These are phyloP conservation scores for Pentalonia nigronervosa DNA, from an alignment of 1,140 invertebrate species.

Conservation along the genomic window DNA sequence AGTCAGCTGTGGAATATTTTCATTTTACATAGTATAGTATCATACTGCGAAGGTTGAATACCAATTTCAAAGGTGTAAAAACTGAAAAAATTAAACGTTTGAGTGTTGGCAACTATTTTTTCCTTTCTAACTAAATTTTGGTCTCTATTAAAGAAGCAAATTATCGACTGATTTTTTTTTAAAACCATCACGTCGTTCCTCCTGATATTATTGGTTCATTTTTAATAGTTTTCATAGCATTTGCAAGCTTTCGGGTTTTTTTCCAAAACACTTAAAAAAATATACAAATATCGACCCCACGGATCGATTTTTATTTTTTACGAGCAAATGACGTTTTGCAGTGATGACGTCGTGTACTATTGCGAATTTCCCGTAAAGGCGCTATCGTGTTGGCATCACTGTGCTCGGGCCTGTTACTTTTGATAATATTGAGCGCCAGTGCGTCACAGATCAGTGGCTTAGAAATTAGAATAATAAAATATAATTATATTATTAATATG, in stretches of 20 bases:
- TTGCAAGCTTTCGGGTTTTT: not conserved
- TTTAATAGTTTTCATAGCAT: rapidly evolving
- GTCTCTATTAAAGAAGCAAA: not conserved
- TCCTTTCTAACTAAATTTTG: not conserved
- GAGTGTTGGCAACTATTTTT: not conserved
- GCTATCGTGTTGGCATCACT: conserved; percentile 33
- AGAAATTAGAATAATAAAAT: too few species aligned
- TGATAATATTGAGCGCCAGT: conserved; percentile 23
- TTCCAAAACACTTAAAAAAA: not conserved
- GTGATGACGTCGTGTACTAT: conserved; percentile 39
- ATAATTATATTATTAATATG: too few species aligned
- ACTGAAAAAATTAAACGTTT: not conserved
- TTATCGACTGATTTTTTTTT: not conserved
- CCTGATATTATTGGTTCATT: not conserved
- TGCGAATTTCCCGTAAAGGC: conserved; percentile 16
- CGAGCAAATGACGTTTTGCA: conserved; percentile 7
- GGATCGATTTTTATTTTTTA: conserved; percentile 51
- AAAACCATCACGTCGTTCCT: not conserved
- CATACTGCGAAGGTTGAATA: not conserved
- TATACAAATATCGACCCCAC: conserved; percentile 12
- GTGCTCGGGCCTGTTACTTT: not conserved
- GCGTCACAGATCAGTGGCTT: not conserved
- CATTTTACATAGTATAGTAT: not conserved
- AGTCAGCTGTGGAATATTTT: not conserved
- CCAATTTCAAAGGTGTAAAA: not conserved